These are phyloP conservation scores for Galago senegalensis DNA, from an alignment of 2,797 vertebrate genomes.

Conservation along the genomic window DNA sequence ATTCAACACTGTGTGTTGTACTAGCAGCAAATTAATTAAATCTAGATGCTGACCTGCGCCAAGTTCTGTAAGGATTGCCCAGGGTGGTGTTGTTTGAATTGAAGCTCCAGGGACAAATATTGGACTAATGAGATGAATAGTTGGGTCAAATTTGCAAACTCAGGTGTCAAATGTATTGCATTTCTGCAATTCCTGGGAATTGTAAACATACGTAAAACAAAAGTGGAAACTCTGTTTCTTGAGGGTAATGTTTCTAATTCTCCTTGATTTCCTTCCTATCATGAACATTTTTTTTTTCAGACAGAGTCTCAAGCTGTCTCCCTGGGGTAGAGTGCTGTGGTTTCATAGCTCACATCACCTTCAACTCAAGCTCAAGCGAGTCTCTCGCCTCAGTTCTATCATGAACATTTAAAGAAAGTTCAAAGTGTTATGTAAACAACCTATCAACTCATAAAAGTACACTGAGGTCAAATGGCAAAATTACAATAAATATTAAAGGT, in stretches of 20 bases:
- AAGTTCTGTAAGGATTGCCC: background rate
- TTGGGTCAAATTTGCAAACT: background rate
- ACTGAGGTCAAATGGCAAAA: constrained; percentile 16
- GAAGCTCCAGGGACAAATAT: background rate
- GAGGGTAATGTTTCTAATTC: background rate
- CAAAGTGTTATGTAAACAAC: background rate
- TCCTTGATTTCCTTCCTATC: background rate
- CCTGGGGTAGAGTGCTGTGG: too few relatives aligned
- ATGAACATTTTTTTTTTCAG: background rate
- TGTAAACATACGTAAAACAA: background rate
- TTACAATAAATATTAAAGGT: background rate
- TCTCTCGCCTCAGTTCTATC: background rate
- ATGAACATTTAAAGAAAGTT: constrained; percentile 11
- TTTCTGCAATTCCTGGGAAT: background rate
- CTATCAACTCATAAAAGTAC: background rate
- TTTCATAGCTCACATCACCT: too few relatives aligned
- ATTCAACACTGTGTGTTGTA: rapidly evolving
- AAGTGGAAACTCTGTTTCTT: background rate
- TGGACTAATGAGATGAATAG: background rate
- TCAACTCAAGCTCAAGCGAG: too few relatives aligned
- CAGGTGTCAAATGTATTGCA: rapidly evolving
- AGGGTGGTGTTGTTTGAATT: background rate
- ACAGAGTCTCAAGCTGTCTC: too few relatives aligned
- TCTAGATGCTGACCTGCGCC: background rate
- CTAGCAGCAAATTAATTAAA: background rate